A percentile compares a stretch with the other conserved stretches of the same genome.
Conservation (phyloP, 2,888 invertebrate species). For the Nipponacmea schrenckii region DNA sequence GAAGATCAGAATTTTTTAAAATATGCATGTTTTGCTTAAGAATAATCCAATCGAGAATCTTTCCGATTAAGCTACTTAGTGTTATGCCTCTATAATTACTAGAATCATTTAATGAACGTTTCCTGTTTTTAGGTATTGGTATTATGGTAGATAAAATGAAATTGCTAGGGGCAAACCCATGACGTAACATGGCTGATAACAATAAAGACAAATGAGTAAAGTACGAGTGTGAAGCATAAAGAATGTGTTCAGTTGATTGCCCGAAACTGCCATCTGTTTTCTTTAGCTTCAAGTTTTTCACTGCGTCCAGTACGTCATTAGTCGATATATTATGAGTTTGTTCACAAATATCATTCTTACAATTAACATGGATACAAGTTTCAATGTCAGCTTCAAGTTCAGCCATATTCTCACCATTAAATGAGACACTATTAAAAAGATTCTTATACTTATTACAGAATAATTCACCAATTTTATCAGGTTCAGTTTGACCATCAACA, state of each 20-base stretch:
- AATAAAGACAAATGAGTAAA: neutral
- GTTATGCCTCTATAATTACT: no score
- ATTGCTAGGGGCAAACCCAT: neutral
- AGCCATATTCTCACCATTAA: neutral
- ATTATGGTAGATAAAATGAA: no score
- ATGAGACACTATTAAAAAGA: neutral
- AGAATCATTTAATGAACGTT: no score
- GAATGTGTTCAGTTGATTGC: no score
- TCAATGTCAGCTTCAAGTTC: neutral
- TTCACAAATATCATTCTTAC: neutral
- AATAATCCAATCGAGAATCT: no score
- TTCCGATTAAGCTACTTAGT: no score
- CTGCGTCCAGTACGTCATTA: neutral
- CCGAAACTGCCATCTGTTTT: neutral
- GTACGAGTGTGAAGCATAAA: no score
- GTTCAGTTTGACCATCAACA: neutral
- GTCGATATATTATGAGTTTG: neutral
- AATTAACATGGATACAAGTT: neutral
- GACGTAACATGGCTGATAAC: neutral
- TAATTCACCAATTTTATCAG: neutral
- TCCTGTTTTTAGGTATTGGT: no score
- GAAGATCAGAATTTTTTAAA: no score
- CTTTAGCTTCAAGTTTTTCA: neutral
- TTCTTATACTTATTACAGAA: neutral
- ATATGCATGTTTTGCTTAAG: no score